Base-by-base conservation (phyloP, 2,888 invertebrate species). In the Pandemis corylana region DNA sequence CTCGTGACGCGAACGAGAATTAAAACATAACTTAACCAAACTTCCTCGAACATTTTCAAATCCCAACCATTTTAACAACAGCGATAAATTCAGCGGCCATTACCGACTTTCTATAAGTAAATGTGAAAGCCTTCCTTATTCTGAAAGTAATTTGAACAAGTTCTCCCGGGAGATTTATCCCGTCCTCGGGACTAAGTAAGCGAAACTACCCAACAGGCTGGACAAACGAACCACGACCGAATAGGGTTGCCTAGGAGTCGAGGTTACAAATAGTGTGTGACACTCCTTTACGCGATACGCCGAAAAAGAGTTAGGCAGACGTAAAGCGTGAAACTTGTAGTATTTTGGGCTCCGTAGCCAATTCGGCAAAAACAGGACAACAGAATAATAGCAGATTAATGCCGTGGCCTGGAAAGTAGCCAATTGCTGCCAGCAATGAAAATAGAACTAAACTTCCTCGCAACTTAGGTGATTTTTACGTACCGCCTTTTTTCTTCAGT, bases 61-160 rank as follows among this genome's bases (percentile, higher is more conserved):
- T n/a, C 3, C 15, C 10, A 42, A 7, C 44, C 44, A 64, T 41
- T 44, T 44, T 10, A 64, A 44, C n/a, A 64, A 12, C 63, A 44
- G 41, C 62, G 41, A 36, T 62, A 62, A 62, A 62, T 62, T 59
- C 62, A 9, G 62, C n/a, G 15, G n/a, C 63, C n/a, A 63, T 67
- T 41, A 9, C 28, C 28, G 20, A 62, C 46, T 44, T 46, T 51
- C 62, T 62, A 44, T 59, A 73, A 73, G 68, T 74, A 73, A 36
- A 69, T 49, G 65, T 61, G 68, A 73, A 69, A 61, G 65, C 42
- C 61, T 64, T 68, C 20, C 61, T 61, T 28, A 36, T 36, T 36
- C 36, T 59, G 59, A 44, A 74, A 74, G 69, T 74, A 74, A 69
- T 69, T 69, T 64, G 65, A 61, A 65, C 65, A 73, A 73, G 59